phyloP scores from a whole-genome alignment of 2,797 vertebrate genomes.

The Salarias fasciatus region DNA sequence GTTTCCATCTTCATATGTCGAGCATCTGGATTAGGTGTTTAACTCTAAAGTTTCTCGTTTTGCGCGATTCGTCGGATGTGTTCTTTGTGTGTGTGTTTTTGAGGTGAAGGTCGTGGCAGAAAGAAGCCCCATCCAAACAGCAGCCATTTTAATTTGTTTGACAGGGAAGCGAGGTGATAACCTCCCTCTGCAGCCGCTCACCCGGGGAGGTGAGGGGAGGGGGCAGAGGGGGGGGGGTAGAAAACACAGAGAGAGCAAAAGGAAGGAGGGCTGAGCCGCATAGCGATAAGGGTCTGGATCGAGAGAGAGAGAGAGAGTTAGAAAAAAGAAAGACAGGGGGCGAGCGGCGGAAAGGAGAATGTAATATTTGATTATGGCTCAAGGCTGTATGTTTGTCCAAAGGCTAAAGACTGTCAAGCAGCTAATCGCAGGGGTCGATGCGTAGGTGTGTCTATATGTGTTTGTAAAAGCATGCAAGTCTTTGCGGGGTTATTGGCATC shows the following conservation, averaged over 20 bases:
- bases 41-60: too few species aligned
- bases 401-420: conserved; percentile 79
- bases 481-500: conserved; percentile 66
- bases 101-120: conserved; percentile 66
- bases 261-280: conserved; percentile 59
- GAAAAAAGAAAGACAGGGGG: conserved; percentile 16
- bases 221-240: conserved; percentile 5
- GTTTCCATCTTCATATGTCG: too few species aligned
- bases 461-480: conserved; percentile 55
- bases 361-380: conserved; percentile 78
- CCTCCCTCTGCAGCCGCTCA: conserved; percentile 55
- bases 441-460: conserved; percentile 58
- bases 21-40: too few species aligned
- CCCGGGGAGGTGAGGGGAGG: conserved; percentile 15
- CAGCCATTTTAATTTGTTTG: conserved; percentile 79
- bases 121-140: conserved; percentile 68
- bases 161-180: conserved; percentile 70
- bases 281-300: conserved; percentile 57
- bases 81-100: conserved; percentile 18
- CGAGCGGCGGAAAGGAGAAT: conserved; percentile 53
- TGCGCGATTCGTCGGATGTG: too few species aligned
- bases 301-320: conserved; percentile 57
- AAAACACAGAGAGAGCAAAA: conserved; percentile 47
- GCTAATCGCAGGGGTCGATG: conserved; percentile 70
- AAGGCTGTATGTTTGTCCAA: conserved; percentile 80